Percentiles rank a stretch among this genome's conserved stretches.
These are phyloP conservation scores for Strongylocentrotus purpuratus DNA, from an alignment of 35 echinoderm and acorn worm species.

Conservation along the genomic window DNA sequence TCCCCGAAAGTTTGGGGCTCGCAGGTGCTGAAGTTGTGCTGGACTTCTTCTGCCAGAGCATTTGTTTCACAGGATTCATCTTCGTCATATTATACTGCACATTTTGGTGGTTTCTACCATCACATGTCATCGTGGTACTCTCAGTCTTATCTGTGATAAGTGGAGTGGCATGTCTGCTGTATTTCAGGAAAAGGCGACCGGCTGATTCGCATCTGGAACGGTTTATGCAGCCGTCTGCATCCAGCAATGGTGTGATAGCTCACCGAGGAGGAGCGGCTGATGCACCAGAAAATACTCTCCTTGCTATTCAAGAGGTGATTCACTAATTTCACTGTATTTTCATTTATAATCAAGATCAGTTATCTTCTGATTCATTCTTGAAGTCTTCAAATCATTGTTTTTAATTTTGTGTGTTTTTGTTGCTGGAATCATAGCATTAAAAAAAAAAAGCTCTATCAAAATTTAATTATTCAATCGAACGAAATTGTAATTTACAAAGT, in stretches of 20 bases:
- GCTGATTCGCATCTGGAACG: neutral
- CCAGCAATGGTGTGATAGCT: slow-evolving; percentile 38
- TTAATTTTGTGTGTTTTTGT: too few species aligned
- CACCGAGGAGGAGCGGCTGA: slow-evolving; percentile 79
- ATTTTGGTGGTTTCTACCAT: neutral
- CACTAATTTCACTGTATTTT: too few species aligned
- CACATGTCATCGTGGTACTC: neutral
- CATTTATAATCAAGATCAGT: too few species aligned
- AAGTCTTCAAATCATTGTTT: too few species aligned
- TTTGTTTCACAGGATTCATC: neutral
- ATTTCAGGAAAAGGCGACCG: neutral
- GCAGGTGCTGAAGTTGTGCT: neutral
- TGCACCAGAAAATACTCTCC: slow-evolving; percentile 79
- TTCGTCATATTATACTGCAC: neutral
- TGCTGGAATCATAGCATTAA: too few species aligned
- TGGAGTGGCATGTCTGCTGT: neutral
- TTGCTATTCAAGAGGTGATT: slow-evolving; percentile 71
- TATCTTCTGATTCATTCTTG: too few species aligned
- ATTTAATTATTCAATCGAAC: too few species aligned
- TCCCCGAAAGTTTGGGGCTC: slow-evolving; percentile 5
- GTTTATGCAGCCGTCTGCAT: neutral
- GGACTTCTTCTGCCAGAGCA: neutral
- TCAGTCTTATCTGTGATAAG: neutral
- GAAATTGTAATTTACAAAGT: too few species aligned
- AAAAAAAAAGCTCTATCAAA: too few species aligned